Evolutionary conservation across 2,888 invertebrate genomes (phyloP), one percentile per base, ranked within the genome.

Genomic region (Allygus modestus): DNA sequence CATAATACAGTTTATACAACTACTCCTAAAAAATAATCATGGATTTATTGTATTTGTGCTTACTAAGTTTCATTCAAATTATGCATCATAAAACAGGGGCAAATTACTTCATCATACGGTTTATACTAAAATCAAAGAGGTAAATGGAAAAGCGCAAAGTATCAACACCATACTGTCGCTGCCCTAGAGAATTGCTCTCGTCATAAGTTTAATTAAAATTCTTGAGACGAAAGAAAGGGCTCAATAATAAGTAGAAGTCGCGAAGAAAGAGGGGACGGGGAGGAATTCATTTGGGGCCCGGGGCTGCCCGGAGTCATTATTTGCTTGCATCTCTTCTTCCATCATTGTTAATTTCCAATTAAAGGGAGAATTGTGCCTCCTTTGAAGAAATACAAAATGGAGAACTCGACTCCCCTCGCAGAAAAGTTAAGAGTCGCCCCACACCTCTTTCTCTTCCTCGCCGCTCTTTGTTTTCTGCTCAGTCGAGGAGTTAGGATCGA

Each of bases 321-420:
- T 83, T 75, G 58, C 83, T 26, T 9, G 73, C 71, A 71, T 51
- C 58, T 83, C 75, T 73, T 83, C 73, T 75, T 83, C 73, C 83
- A 83, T 83, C 83, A 83, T 83, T 83, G 83, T 83, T 83, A 83
- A 83, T 83, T 83, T 83, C 83, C 83, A 83, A 83, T 83, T 83
- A 83, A 83, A 83, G 83, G 75, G 83, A 83, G 75, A 83, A 83
- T 83, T 75, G 83, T 83, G 83, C 83, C 79, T 83, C 83, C 83
- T 83, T 83, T 83, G 83, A 83, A 83, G 83, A 83, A 83, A 83
- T 83, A 83, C 83, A 83, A 83, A 83, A 83, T 83, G 83, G 83
- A 75, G 75, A 82, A 26, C 41, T 77, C 73, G 37, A 65, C 71
- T 71, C 77, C 51, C 46, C 51, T 46, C 31, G 71, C 20, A 58